Percentiles rank a stretch among this genome's conserved stretches.
Evolutionary conservation across 2,888 invertebrate species (phyloP).

Genomic region (Matsumyia berberina): DNA sequence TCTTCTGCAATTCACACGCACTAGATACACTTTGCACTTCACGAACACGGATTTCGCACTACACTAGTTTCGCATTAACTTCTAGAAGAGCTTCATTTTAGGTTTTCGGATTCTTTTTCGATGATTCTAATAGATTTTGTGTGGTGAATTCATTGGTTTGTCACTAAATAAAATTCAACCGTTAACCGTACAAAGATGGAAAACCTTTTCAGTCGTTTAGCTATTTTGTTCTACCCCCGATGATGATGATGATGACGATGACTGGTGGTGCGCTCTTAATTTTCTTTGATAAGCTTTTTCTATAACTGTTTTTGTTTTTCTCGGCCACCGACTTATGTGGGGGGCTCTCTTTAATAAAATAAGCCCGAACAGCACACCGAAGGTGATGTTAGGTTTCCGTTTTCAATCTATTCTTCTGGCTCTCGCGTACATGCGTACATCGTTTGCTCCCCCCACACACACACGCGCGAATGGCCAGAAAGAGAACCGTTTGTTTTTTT

Average conservation of each 20-base stretch:
- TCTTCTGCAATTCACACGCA: constrained; percentile 53
- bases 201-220: constrained; percentile 69
- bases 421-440: constrained; percentile 72
- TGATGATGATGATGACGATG: constrained; percentile 47
- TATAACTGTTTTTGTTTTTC: constrained; percentile 58
- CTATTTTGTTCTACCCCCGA: constrained; percentile 49
- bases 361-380: constrained; percentile 28
- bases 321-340: constrained; percentile 23
- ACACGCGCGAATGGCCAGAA: background rate
- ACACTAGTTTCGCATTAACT: background rate
- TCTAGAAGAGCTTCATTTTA: constrained; percentile 49
- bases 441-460: constrained; percentile 17
- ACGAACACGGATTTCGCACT: constrained; percentile 23
- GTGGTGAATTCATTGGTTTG: constrained; percentile 36
- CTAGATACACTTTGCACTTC: constrained; percentile 64
- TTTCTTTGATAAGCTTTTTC: constrained; percentile 72
- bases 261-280: constrained; percentile 62
- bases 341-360: constrained; percentile 74
- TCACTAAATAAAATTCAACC: constrained; percentile 65
- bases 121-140: constrained; percentile 6
- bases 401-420: constrained; percentile 38
- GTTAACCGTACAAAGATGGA: constrained; percentile 63
- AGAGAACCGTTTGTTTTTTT: constrained; percentile 42
- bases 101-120: background rate
- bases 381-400: constrained; percentile 71